Evolutionary conservation across 2,113 vertebrate species (phyloP).

Genomic region (Meles meles): DNA sequence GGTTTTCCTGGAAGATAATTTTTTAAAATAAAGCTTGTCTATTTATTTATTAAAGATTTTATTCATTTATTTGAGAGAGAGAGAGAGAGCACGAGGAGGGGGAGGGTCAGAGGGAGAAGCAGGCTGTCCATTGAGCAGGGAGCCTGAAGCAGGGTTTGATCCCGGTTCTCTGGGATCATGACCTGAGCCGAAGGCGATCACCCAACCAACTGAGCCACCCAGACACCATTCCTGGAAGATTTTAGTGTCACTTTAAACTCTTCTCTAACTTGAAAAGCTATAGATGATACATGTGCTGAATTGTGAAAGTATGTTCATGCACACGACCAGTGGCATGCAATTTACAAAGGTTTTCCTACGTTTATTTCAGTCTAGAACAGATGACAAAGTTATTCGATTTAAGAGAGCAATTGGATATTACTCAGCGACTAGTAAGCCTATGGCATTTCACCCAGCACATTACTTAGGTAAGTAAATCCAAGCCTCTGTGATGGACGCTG

Average conservation of each 20-base stretch:
- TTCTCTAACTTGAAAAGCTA: conserved; percentile 8
- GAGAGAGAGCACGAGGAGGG: too few species aligned
- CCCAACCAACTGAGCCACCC: too few species aligned
- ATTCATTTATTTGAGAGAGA: too few species aligned
- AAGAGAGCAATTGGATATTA: conserved; percentile 97
- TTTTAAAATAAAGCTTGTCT: too few species aligned
- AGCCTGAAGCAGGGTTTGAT: too few species aligned
- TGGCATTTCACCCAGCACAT: conserved; percentile 87
- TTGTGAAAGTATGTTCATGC: conserved; percentile 40
- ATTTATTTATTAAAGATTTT: too few species aligned
- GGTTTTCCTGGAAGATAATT: conserved; percentile 16
- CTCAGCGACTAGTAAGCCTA: conserved; percentile 90
- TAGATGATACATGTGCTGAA: not conserved
- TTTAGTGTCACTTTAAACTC: conserved; percentile 28
- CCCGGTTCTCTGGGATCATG: too few species aligned
- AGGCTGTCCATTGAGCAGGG: too few species aligned
- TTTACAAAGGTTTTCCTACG: conserved; percentile 65
- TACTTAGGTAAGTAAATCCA: conserved; percentile 85
- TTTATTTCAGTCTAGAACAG: conserved; percentile 91
- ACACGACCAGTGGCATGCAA: not conserved
- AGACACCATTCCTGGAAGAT: not conserved
- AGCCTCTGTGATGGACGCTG: not conserved
- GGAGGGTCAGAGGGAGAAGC: too few species aligned
- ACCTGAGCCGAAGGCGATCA: too few species aligned
- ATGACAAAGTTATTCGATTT: conserved; percentile 95